Evolutionary conservation across 2,113 vertebrate genomes (phyloP).

Genomic region (Baryphthengus martii): DNA sequence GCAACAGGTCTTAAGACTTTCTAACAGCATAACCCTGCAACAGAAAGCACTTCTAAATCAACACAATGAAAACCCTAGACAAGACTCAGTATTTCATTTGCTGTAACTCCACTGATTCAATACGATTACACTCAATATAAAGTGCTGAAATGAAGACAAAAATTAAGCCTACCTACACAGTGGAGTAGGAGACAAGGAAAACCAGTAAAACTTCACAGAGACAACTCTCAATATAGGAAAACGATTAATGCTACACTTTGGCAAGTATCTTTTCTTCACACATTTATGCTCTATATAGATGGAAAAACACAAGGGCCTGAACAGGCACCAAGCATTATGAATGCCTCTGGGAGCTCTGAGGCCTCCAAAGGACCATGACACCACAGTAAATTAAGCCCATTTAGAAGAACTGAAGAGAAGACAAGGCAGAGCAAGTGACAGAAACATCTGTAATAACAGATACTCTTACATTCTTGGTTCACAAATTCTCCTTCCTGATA

Average conservation of each 20-base stretch:
- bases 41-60: background rate
- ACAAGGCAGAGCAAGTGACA: background rate
- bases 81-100: background rate
- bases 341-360: background rate
- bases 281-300: background rate
- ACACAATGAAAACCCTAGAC: background rate
- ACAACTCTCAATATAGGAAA: background rate
- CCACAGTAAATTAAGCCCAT: background rate
- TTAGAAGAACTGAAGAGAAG: background rate
- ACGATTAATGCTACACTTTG: background rate
- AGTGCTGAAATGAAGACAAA: background rate
- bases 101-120: background rate
- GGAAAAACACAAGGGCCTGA: background rate
- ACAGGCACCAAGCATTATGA: background rate
- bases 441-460: background rate
- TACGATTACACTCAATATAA: accelerated
- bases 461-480: background rate
- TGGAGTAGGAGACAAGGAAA: background rate
- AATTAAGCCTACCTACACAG: background rate
- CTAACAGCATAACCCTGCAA: background rate
- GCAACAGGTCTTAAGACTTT: background rate
- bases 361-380: background rate
- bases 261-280: background rate
- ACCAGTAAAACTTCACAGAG: background rate
- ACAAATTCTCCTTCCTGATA: background rate